These are phyloP conservation scores for Hycleus phaleratus DNA, from an alignment of 1,140 invertebrate species.

Conservation along the genomic window DNA sequence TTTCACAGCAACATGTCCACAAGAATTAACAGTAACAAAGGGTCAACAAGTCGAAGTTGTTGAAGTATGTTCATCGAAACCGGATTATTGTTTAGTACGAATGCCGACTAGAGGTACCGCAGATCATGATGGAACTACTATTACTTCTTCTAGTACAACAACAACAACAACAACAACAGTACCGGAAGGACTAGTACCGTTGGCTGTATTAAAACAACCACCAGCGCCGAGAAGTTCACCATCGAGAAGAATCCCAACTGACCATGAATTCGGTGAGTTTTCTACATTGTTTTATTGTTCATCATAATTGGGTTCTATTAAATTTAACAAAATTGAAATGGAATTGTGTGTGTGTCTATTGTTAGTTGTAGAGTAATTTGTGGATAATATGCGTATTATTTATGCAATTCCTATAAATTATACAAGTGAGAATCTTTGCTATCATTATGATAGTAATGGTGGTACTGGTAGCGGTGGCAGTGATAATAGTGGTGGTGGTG, in stretches of 20 bases:
- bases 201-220: slow-evolving; percentile 73
- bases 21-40: slow-evolving; percentile 71
- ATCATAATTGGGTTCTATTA: too few species aligned
- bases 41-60: slow-evolving; percentile 90
- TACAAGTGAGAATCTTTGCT: too few species aligned
- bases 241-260: slow-evolving; percentile 42
- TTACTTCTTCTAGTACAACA: too few species aligned
- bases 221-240: slow-evolving; percentile 55
- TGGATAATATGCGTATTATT: too few species aligned
- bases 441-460: too few species aligned
- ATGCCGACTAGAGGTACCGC: slow-evolving; percentile 46
- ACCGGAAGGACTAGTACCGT: slow-evolving; percentile 75
- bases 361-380: too few species aligned
- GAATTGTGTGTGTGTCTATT: too few species aligned
- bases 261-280: slow-evolving; percentile 43
- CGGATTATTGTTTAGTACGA: slow-evolving; percentile 59
- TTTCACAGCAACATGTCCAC: slow-evolving; percentile 60
- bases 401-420: too few species aligned
- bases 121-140: slow-evolving; percentile 41
- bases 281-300: too few species aligned
- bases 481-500: slow-evolving; percentile 4
- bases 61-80: slow-evolving; percentile 53
- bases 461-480: too few species aligned
- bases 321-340: too few species aligned
- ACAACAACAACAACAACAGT: slow-evolving; percentile 40